Base-by-base conservation (phyloP, 1,140 invertebrate species). In the Schlechtendalia chinensis region DNA sequence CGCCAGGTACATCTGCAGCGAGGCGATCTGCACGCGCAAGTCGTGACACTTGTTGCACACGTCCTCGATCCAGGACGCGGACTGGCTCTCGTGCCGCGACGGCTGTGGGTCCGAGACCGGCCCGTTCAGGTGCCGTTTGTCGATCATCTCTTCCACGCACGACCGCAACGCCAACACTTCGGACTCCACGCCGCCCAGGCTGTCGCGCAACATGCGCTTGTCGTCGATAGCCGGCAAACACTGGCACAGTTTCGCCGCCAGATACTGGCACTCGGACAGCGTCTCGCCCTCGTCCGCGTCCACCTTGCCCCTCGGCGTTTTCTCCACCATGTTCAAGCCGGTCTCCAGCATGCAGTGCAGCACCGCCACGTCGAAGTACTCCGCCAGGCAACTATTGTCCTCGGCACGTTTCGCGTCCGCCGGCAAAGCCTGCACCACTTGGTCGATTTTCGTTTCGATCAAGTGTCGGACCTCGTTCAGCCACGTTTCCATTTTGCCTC, bases 291-390 rank as follows among this genome's bases (percentile, higher is more conserved):
- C 80, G 22, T 81, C 81, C 74, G 82, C 74, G 74, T 82, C 61
- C 32, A 17, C 10, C 6, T 59, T 59, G 16, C 19, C 45, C 82
- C 50, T 74, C 81, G 50, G 54, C n/a, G 74, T 22, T 17, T 45
- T 45, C 11, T 45, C 75, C 17, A 63, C 58, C 1, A 63, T 22
- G 0, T 87, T 86, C 81, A 92, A 89, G 82, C 91, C 88, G 47
- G 92, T 91, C 85, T 93, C 92, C 29, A 93, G 89, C 50, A 93
- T 86, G 54, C 92, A 91, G 84, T 93, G 93, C 81, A 93, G 91
- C 45, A 92, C 91, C 54, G 93, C 88, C 59, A 93, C 88, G 84
- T 93, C 91, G 27, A 91, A 91, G 84, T 92, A 91, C 84, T 92
- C 90, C 27, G 87, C 86, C 81, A 61, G 22, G 27, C 75, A 63